Percentiles rank a stretch among this genome's conserved stretches.
These are phyloP conservation scores for Oenanthe melanoleuca DNA, from an alignment of 2,113 vertebrate species.

Conservation along the genomic window DNA sequence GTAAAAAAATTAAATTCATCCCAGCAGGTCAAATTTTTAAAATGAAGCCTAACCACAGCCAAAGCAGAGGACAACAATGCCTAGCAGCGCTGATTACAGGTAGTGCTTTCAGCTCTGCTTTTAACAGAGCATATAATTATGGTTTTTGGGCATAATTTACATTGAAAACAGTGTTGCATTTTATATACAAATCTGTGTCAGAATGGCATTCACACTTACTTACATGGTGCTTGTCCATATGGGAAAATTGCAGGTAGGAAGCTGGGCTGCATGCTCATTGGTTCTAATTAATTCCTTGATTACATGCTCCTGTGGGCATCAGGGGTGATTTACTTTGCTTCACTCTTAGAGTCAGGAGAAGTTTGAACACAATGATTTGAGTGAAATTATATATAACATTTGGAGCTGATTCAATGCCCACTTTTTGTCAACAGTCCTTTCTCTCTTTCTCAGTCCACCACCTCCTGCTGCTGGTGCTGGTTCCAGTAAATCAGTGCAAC, in stretches of 20 bases:
- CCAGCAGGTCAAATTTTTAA: not conserved
- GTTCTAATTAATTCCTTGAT: slow-evolving; percentile 12
- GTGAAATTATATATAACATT: not conserved
- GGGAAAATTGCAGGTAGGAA: not conserved
- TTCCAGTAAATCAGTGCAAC: not conserved
- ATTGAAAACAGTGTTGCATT: not conserved
- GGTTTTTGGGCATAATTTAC: not conserved
- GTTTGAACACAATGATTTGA: not conserved
- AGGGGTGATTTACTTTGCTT: not conserved
- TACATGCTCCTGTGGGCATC: not conserved
- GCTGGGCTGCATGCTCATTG: not conserved
- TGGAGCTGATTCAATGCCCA: not conserved
- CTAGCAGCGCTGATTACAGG: not conserved
- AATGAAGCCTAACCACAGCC: not conserved
- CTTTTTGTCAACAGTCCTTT: not conserved
- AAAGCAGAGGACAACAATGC: not conserved
- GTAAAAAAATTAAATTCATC: not conserved
- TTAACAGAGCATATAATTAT: not conserved
- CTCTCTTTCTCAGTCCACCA: not conserved
- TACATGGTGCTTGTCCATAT: not conserved
- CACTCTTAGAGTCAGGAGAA: not conserved
- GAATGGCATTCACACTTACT: not conserved
- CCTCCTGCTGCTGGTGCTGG: not conserved
- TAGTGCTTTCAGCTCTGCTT: not conserved
- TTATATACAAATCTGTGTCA: not conserved